Base-by-base conservation (phyloP, 2,113 vertebrate genomes). In the Melierax canorus region DNA sequence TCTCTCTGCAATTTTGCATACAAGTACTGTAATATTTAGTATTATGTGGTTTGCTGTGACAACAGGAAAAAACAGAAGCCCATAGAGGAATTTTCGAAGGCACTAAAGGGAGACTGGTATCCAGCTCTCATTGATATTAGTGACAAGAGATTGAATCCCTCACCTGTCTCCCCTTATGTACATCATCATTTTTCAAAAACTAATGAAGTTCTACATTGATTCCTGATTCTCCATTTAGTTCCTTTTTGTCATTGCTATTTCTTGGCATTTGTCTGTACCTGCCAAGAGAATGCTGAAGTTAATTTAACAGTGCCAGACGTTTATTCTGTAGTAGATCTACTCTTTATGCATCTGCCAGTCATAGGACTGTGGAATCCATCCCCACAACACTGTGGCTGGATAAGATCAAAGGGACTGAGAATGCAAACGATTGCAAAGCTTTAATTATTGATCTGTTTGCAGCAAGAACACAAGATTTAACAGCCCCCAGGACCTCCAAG, bases 1-100 rank as follows among this genome's bases (percentile, higher is more conserved):
- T 97, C 86, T 97, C 88, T 97, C 30, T 93, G 91, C 80, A 96
- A 96, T 88, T 88, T 73, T 81, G 87, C 88, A 45, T 90, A 78
- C 80, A 77, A 89, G 88, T 92, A 79, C 86, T 88, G 86, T 91
- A 92, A 32, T 46, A 69, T 45, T 89, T 83, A 91, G 77, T 92
- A 32, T 64, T 60, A 71, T 32, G 64, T 92, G n/a, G n/a, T 84
- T 92, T 89, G 78, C 63, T 78, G 46, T 89, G 51, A 82, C 66
- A 93, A 88, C 60, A 66, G 85, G 50, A 76, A 73, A 82, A 69
- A 71, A 20, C n/a, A 68, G 92, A 93, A 75, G 34, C 64, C 32
- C 27, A 13, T 36, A 23, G 78, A 82, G 23, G 66, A 82, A 45
- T 85, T 88, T 95, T 91, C 23, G 34, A 66, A 90, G 77, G 45